A percentile compares a stretch with the other conserved stretches of the same genome.
Evolutionary conservation across 2,113 vertebrate species (phyloP).

Genomic region (Henicopernis longicauda): DNA sequence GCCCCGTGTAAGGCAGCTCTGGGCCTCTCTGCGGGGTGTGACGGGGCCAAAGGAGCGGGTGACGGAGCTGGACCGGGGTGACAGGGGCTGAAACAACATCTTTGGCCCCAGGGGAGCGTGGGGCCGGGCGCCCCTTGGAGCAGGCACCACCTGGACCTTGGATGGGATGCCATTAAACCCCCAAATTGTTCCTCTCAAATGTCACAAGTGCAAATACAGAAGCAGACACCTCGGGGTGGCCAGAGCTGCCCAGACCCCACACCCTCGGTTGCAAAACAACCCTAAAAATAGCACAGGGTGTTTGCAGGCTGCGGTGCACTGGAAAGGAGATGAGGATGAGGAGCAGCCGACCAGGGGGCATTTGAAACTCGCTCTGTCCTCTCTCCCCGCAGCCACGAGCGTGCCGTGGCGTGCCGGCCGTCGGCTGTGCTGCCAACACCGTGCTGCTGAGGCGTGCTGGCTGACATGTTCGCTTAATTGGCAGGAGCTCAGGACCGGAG

Average conservation of each 20-base stretch:
- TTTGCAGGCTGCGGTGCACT: fast-evolving
- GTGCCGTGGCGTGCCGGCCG: neutral
- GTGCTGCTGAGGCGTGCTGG: neutral
- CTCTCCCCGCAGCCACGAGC: neutral
- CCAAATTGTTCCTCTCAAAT: neutral
- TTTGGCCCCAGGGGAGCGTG: neutral
- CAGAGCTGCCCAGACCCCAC: neutral
- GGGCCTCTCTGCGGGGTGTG: neutral
- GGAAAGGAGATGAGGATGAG: neutral
- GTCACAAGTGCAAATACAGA: neutral
- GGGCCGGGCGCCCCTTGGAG: fast-evolving
- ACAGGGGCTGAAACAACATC: neutral
- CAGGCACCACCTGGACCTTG: neutral
- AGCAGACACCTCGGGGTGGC: neutral
- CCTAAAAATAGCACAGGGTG: neutral
- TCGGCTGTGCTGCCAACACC: neutral
- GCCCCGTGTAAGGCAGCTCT: neutral
- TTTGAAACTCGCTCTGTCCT: too few relatives aligned
- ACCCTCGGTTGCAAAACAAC: neutral
- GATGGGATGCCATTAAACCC: neutral
- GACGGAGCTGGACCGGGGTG: neutral
- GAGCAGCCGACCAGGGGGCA: neutral
- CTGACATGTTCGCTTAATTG: neutral
- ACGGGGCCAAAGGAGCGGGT: neutral
- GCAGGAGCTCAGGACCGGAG: neutral